Conservation (phyloP, 2,797 vertebrate genomes). For the Ptychobarbus kaznakovi region DNA sequence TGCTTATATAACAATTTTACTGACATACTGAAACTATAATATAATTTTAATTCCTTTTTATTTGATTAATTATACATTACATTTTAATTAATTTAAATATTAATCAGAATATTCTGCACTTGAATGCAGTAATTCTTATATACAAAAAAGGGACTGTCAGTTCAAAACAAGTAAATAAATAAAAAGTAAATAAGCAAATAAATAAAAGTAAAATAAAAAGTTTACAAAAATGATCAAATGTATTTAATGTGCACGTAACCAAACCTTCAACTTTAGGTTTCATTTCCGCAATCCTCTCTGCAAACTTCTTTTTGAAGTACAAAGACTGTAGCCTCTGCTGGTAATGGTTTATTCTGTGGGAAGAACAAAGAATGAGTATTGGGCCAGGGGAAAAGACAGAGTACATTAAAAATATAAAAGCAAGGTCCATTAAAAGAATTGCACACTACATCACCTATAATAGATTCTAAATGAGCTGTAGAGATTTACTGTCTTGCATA, state of each 20-base stretch:
- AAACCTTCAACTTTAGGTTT: slow-evolving; percentile 97
- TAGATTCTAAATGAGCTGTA: slow-evolving; percentile 9
- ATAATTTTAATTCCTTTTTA: background rate
- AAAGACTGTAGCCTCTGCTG: slow-evolving; percentile 94
- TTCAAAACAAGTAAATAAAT: background rate
- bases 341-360: slow-evolving; percentile 95
- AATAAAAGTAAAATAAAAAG: too few relatives aligned
- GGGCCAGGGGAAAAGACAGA: background rate
- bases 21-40: too few relatives aligned
- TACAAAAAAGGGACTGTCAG: background rate
- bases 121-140: background rate
- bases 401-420: background rate
- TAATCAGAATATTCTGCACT: background rate
- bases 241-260: slow-evolving; percentile 3
- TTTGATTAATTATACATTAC: background rate
- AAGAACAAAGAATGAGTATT: slow-evolving; percentile 27
- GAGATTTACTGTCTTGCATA: background rate
- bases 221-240: background rate
- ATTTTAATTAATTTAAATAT: background rate
- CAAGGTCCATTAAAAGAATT: background rate
- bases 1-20: background rate
- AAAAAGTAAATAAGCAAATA: too few relatives aligned
- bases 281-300: slow-evolving; percentile 94
- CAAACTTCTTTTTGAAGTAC: slow-evolving; percentile 99
- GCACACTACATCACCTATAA: background rate